These are phyloP conservation scores for Pheosia tremula DNA, from an alignment of 2,888 invertebrate genomes.

Conservation along the genomic window DNA sequence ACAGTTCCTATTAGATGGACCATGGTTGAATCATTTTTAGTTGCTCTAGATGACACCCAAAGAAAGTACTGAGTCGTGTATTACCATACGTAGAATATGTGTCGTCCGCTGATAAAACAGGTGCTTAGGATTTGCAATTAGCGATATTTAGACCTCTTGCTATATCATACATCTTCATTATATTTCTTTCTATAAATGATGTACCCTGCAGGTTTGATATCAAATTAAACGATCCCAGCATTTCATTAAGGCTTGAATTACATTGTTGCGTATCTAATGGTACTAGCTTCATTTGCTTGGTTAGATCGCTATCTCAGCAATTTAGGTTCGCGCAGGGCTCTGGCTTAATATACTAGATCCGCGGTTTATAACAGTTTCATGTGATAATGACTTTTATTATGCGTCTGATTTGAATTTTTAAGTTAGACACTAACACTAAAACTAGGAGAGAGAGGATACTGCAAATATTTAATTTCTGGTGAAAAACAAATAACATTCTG, in stretches of 20 bases:
- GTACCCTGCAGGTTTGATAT: neutral
- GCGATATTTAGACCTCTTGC: neutral
- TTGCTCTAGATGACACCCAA: no score
- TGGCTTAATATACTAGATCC: constrained; percentile 1
- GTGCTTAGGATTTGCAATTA: no score
- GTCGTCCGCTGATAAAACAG: no score
- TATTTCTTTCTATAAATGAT: neutral
- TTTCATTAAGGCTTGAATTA: neutral
- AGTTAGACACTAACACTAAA: neutral
- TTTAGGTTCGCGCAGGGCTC: neutral
- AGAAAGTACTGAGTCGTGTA: no score
- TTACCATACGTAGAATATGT: no score
- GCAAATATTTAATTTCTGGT: no score
- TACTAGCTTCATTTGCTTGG: constrained; percentile 1
- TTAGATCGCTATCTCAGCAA: neutral
- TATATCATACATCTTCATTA: neutral
- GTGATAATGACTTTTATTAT: neutral
- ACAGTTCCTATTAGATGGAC: no score
- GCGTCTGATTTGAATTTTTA: neutral
- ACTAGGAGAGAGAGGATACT: no score
- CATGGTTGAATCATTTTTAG: no score
- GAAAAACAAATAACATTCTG: no score
- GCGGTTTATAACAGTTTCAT: neutral
- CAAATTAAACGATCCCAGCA: neutral
- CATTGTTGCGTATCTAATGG: constrained; percentile 7